Evolutionary conservation across 2,888 invertebrate species (phyloP).

Genomic region (Ditula angustiorana): DNA sequence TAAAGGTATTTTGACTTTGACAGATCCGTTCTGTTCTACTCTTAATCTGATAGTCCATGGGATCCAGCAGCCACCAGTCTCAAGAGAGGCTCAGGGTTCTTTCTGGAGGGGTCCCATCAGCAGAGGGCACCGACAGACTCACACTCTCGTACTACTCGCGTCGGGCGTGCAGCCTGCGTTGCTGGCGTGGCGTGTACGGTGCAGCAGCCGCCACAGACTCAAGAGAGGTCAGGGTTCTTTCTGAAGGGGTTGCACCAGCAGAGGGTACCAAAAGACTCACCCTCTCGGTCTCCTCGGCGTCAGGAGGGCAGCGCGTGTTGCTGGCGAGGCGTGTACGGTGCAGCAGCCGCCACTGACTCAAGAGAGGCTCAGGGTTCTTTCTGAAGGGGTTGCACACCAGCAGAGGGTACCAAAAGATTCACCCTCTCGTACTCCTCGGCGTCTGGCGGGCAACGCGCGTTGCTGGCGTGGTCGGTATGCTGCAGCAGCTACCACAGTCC

Average conservation of each 20-base stretch:
- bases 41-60: conserved; percentile 99
- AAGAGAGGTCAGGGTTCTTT: neutral
- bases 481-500: neutral
- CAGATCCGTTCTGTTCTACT: too few relatives aligned
- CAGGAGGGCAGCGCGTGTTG: conserved; percentile 96
- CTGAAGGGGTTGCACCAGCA: conserved; percentile 84
- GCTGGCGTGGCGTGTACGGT: neutral
- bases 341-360: conserved; percentile 99
- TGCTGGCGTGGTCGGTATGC: neutral
- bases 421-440: too few relatives aligned
- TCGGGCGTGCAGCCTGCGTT: neutral
- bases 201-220: neutral
- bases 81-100: too few relatives aligned
- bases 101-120: too few relatives aligned
- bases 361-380: too few relatives aligned
- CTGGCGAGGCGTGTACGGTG: conserved; percentile 99
- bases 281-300: conserved; percentile 99
- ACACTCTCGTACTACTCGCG: too few relatives aligned
- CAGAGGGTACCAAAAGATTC: too few relatives aligned
- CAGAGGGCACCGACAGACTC: too few relatives aligned
- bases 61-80: conserved; percentile 99
- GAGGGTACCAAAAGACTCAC: too few relatives aligned
- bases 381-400: too few relatives aligned
- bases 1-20: too few relatives aligned
- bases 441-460: neutral